Base-by-base conservation (phyloP, 1,140 invertebrate genomes). In the Magallana gigas region DNA sequence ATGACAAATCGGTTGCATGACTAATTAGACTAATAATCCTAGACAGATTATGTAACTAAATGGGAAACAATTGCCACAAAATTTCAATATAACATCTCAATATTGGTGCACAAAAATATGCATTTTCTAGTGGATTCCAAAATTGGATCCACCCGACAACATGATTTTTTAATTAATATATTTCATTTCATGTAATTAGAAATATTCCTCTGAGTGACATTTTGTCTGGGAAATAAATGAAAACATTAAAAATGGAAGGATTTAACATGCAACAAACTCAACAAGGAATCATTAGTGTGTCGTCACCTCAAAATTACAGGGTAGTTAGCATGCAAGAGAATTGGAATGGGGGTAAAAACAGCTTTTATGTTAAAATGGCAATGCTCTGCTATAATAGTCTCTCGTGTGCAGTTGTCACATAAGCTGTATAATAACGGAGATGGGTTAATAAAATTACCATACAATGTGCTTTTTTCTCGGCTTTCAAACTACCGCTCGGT, bases 381-480 rank as follows among this genome's bases (percentile, higher is more conserved):
- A 76, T 76, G 68, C 36, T 76, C 64, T 81, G 88, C 88, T 81
- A 86, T 87, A 87, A 86, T 84, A 76, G 23, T 82, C 83, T 87
- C 88, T 64, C 59, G 85, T 85, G 88, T 87, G 83, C 83, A 85
- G 84, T 89, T 89, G 88, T 89, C 85, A 87, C 76, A 58, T 57
- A 57, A 58, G 68, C 57, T 23, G 23, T 68, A 84, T 57, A 82
- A 71, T 71, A 76, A 68, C 58, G 62, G 86, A 89, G 88, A 85
- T 59, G 88, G 84, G 83, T 89, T 89, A 89, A 89, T 89, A 89
- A 85, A 87, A 89, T 89, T 89, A 89, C 86, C 64, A 59, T 57
- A 83, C 81, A 83, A 83, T 83, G 36, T 83, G 81, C 81, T 57
- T n/a, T 57, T 57, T 83, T 83, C 48, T 58, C 48, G 81, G 57